phyloP scores from a whole-genome alignment of 53 echinoderm and acorn worm genomes.

The Zoroaster sp. region DNA sequence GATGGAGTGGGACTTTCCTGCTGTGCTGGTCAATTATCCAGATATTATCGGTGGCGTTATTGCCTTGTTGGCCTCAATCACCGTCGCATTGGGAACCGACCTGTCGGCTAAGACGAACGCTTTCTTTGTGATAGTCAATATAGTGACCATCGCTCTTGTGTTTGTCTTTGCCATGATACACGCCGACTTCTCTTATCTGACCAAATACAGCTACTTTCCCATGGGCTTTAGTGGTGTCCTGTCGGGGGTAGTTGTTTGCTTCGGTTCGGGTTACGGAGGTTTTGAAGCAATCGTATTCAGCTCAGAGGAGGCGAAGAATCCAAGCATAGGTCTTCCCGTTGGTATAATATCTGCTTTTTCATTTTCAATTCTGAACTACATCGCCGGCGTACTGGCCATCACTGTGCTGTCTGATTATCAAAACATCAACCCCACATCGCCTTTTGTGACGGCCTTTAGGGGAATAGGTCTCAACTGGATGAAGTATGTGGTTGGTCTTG shows the following conservation, averaged over 20 bases:
- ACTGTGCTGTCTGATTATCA: constrained; percentile 49
- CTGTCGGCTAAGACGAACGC: constrained; percentile 42
- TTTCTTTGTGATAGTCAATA: constrained; percentile 53
- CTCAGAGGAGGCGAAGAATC: too few relatives aligned
- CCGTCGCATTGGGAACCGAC: constrained; percentile 34
- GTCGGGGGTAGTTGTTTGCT: constrained; percentile 50
- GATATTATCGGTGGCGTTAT: constrained; percentile 58
- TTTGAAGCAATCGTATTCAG: too few relatives aligned
- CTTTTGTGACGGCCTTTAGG: constrained; percentile 65
- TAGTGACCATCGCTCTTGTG: too few relatives aligned
- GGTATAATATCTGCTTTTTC: constrained; percentile 47
- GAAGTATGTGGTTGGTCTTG: constrained; percentile 58
- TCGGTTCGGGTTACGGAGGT: constrained; percentile 62
- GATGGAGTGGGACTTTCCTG: constrained; percentile 34
- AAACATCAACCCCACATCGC: constrained; percentile 56
- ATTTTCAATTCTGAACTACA: constrained; percentile 54
- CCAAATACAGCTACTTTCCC: constrained; percentile 48
- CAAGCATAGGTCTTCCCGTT: constrained; percentile 58
- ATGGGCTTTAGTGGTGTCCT: constrained; percentile 48
- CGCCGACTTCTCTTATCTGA: constrained; percentile 37
- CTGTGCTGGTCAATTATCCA: constrained; percentile 57
- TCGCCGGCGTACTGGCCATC: constrained; percentile 52
- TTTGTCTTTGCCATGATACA: too few relatives aligned
- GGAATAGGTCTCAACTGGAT: constrained; percentile 50
- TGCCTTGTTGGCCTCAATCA: background rate